Base-by-base conservation (phyloP, 2,888 invertebrate species). In the Archaeoteleia sp. region DNA sequence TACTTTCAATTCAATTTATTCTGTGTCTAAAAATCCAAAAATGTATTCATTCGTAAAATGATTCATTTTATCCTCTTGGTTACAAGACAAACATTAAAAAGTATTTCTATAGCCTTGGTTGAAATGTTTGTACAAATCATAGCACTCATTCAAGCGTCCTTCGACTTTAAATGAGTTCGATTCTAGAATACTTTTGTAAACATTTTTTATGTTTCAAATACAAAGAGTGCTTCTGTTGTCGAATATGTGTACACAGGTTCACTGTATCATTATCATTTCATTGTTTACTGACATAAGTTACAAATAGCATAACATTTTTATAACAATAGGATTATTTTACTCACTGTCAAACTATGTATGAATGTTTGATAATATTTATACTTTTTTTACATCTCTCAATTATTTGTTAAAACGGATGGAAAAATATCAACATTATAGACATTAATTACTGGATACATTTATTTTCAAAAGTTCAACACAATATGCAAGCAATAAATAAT, bases 1-100 rank as follows among this genome's bases (percentile, higher is more conserved):
- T n/a, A n/a, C n/a, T n/a, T n/a, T n/a, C n/a, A n/a, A n/a, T n/a
- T n/a, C n/a, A n/a, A n/a, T n/a, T n/a, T n/a, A n/a, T n/a, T n/a
- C n/a, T n/a, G n/a, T n/a, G n/a, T n/a, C n/a, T n/a, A n/a, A n/a
- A n/a, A n/a, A n/a, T n/a, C n/a, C n/a, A n/a, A n/a, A n/a, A n/a
- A 23, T 23, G 7, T 23, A 7, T 7, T 23, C 23, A 23, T 23
- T 7, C 23, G 23, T 23, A 5, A 7, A 23, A 23, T 5, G 3
- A 23, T 5, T 5, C 7, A 7, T 23, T 7, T 5, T 7, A 23
- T 39, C 23, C 23, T 6, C n/a, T 39, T 30, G 7, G n/a, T 8
- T 15, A 9, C 46, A 46, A 32, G 34, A n/a, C n/a, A n/a, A n/a
- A n/a, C n/a, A n/a, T n/a, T 10, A n/a, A 27, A 49, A 15, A 49